Base-by-base conservation (phyloP, 2,888 invertebrate species). In the Crioceris asparagi region DNA sequence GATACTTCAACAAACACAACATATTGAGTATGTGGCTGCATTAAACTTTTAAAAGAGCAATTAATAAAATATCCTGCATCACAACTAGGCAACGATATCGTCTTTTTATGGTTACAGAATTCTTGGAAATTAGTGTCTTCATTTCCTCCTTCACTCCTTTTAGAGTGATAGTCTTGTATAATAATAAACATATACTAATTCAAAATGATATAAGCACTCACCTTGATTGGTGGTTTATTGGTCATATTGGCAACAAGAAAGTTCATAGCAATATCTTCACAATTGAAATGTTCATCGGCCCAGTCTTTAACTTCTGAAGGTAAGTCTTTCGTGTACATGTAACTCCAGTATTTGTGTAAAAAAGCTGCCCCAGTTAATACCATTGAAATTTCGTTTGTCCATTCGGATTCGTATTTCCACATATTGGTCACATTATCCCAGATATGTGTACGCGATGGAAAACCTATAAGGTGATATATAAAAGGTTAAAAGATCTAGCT, bases 211-310 rank as follows among this genome's bases (percentile, higher is more conserved):
- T n/a, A n/a, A n/a, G 1, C 7, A 29, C 38, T 47, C 59, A 83
- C 83, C 69, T 90, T 90, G 38, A 96, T 90, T 0, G 94, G 93
- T 2, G 93, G 83, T 67, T 93, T 93, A 50, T 87, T 83, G 0
- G 94, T 94, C 12, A 86, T 67, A 61, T 94, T 93, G 2, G 93
- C 84, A 18, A 96, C 86, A 3, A 96, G 74, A 66, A 94, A 96
- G 66, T 96, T 96, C 91, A 96, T 94, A 1, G 94, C 94, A 50
- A 96, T 92, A 59, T 96, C 94, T 64, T 96, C 96, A 60, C 94
- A 96, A 65, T 96, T 96, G 85, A 94, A 93, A 57, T 87, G 83
- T 11, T 85, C 81, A 61, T 96, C 94, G 1, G 94, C 93, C 87
- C 88, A 93, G 36, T 77, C 70, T 41, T 83, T 79, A 29, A 94